A percentile compares a stretch with the other conserved stretches of the same genome.
Conservation (phyloP, 2,797 vertebrate genomes). For the Cyprinella venusta region DNA sequence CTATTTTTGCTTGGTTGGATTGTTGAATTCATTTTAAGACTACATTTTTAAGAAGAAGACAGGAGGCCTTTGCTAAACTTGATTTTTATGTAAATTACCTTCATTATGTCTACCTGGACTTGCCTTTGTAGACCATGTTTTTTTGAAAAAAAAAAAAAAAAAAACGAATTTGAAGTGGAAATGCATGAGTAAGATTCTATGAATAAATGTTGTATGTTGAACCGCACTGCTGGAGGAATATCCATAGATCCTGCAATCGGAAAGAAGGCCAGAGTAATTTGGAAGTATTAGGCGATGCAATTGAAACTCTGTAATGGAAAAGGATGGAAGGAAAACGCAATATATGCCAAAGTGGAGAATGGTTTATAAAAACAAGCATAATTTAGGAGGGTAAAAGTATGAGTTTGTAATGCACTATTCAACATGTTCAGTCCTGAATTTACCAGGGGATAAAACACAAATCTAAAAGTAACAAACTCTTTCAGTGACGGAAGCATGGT, state of each 20-base stretch:
- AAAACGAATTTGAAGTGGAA: constrained; percentile 2
- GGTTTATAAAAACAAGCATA: background rate
- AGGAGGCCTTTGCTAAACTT: constrained; percentile 30
- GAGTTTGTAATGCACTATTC: background rate
- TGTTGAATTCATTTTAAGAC: background rate
- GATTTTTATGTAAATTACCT: constrained; percentile 49
- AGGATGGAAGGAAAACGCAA: background rate
- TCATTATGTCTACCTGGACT: constrained; percentile 1
- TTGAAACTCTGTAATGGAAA: background rate
- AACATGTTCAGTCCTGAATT: background rate
- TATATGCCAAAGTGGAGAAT: background rate
- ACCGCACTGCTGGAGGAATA: constrained; percentile 8
- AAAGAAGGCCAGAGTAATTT: background rate
- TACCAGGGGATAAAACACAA: no score
- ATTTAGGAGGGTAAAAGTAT: background rate
- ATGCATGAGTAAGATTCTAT: constrained; percentile 12
- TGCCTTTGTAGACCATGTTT: constrained; percentile 20
- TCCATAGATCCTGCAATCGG: background rate
- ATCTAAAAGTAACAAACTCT: no score
- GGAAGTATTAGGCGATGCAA: background rate
- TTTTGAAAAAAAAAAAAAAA: background rate
- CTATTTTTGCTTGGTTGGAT: background rate
- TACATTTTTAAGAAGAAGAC: background rate
- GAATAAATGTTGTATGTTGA: constrained; percentile 32
- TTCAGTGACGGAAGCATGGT: no score